Evolutionary conservation across 2,113 vertebrate genomes (phyloP), one percentile per base, ranked within the genome.

Genomic region (Mobula hypostoma): DNA sequence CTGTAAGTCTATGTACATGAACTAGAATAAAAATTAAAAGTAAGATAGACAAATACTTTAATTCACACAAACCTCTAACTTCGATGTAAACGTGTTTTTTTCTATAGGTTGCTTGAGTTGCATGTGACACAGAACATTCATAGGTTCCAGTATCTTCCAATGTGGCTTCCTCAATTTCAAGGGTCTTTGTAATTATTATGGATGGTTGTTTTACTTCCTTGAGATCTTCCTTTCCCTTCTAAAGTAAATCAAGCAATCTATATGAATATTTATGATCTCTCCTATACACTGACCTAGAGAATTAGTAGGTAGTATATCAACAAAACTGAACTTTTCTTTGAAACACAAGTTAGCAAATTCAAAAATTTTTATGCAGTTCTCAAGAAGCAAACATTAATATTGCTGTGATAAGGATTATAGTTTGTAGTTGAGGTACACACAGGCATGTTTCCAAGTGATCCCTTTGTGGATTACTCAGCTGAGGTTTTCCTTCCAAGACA

Each of bases 111-210:
- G 97, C 97, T 95, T 95, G 98, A 36, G 97, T 97, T 82, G 98
- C 97, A 94, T 98, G 98, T 0, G 96, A 97, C 95, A 98, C 98
- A 78, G 97, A 97, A 94, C 99, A 99, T 32, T 98, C 97, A 21
- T 99, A 99, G 94, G 98, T 96, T 72, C 99, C 99, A 1, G 98
- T 98, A 96, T 99, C 99, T 95, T 99, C 98, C 95, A 97, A 95
- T 0, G 98, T 97, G 91, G 98, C 98, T 83, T 98, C 96, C 0
- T 97, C 96, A 95, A 99, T 97, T 0, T 96, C 98, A 96, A 99
- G 95, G 0, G 98, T 99, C 36, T 74, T 93, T 36, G n/a, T 93
- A 48, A 93, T 93, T 93, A 74, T 93, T 74, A 93, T 74, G 70
- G 5, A 48, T 76, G 91, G 91, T 48, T 48, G 36, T 93, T 24